Conservation (phyloP, 2,797 vertebrate species). For the Geotrypetes seraphini region DNA sequence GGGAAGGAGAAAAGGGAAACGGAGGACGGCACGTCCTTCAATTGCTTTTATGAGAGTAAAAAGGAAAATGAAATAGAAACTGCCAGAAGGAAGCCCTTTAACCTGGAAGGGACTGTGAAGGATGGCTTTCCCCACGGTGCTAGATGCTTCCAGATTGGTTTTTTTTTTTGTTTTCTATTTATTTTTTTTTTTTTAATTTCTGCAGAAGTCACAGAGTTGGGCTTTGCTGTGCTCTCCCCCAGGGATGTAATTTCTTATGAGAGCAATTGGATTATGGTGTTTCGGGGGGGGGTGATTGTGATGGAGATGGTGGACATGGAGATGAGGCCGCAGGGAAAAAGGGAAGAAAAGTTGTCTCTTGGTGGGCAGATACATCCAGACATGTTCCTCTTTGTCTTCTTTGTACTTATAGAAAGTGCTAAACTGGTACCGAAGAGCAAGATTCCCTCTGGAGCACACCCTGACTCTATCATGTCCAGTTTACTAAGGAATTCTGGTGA, state of each 20-base stretch:
- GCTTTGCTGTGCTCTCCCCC: not conserved
- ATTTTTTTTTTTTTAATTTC: not conserved
- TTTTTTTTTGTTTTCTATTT: no score
- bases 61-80: conserved; percentile 1
- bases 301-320: not conserved
- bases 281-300: not conserved
- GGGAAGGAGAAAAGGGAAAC: no score
- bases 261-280: no score
- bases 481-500: no score
- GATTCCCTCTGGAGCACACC: no score
- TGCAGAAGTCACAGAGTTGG: fast-evolving
- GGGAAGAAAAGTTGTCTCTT: no score
- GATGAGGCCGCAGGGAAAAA: no score
- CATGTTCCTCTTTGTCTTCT: no score
- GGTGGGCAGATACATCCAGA: no score
- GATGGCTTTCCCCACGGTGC: not conserved
- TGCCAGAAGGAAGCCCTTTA: fast-evolving
- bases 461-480: no score
- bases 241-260: not conserved
- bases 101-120: conserved; percentile 1
- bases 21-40: not conserved
- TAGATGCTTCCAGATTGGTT: not conserved
- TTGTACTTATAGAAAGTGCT: no score
- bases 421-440: no score
- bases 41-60: not conserved